Percentiles rank a stretch among this genome's conserved stretches.
phyloP scores from a whole-genome alignment of 2,888 invertebrate species.

The Chesias legatella region DNA sequence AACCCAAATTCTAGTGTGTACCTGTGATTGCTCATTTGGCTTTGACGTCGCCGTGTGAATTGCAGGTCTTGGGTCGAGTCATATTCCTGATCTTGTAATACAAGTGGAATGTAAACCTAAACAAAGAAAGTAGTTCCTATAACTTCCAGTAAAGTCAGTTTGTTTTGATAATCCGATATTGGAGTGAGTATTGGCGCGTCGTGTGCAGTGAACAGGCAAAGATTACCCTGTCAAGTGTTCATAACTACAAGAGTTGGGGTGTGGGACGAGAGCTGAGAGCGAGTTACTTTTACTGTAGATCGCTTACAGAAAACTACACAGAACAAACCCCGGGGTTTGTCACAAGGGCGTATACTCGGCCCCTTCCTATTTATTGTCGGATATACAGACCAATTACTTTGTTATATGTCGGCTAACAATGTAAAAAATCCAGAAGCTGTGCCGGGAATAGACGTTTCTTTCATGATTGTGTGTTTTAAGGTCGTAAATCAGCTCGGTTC shows the following conservation, averaged over 20 bases:
- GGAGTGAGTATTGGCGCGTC: not conserved
- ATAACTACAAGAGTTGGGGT: slow-evolving; percentile 4
- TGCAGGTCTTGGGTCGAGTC: too few relatives aligned
- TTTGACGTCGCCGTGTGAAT: too few relatives aligned
- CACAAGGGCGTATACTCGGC: not conserved
- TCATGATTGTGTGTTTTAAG: slow-evolving; percentile 8
- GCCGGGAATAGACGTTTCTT: slow-evolving; percentile 10
- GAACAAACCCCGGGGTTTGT: not conserved
- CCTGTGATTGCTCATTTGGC: too few relatives aligned
- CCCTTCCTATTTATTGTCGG: not conserved
- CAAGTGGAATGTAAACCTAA: too few relatives aligned
- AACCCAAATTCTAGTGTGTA: too few relatives aligned
- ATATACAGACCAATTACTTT: too few relatives aligned
- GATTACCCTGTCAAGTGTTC: slow-evolving; percentile 28
- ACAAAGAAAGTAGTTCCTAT: too few relatives aligned
- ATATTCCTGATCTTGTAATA: too few relatives aligned
- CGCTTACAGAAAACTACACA: too few relatives aligned
- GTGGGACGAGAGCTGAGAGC: not conserved
- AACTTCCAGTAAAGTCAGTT: not conserved
- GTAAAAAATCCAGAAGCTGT: slow-evolving; percentile 10
- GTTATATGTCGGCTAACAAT: too few relatives aligned
- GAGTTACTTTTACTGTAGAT: too few relatives aligned
- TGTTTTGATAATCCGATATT: too few relatives aligned
- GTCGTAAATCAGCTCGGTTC: slow-evolving; percentile 15
- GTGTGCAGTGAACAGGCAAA: slow-evolving; percentile 26